phyloP scores from a whole-genome alignment of 2,888 invertebrate species.

The Lamellibrachia columna region DNA sequence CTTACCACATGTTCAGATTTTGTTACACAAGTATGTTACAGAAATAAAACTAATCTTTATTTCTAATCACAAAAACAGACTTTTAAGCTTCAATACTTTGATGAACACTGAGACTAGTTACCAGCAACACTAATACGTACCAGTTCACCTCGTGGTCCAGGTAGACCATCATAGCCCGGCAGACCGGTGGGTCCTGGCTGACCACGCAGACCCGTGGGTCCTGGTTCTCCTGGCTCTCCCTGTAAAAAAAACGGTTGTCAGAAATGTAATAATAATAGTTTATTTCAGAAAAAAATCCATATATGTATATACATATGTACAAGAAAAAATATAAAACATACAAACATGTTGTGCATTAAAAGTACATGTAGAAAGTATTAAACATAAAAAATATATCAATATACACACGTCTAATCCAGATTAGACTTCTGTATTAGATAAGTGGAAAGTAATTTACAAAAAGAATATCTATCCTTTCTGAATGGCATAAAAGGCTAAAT shows the following conservation, averaged over 20 bases:
- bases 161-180: constrained; percentile 61
- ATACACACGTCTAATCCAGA: too few relatives aligned
- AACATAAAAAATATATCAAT: too few relatives aligned
- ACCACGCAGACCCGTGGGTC: constrained; percentile 70
- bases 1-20: not conserved
- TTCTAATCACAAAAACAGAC: not conserved
- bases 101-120: not conserved
- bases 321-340: too few relatives aligned
- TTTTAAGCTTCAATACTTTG: not conserved
- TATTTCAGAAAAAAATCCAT: too few relatives aligned
- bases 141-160: constrained; percentile 50
- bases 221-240: constrained; percentile 68
- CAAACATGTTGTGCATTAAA: too few relatives aligned
- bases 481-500: too few relatives aligned
- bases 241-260: constrained; percentile 24
- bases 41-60: not conserved
- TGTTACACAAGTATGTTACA: not conserved
- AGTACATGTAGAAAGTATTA: too few relatives aligned
- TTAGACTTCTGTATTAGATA: too few relatives aligned
- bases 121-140: not conserved
- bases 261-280: not conserved
- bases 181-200: constrained; percentile 67
- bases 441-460: too few relatives aligned
- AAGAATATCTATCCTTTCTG: too few relatives aligned
- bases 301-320: too few relatives aligned